phyloP scores from a whole-genome alignment of 2,113 vertebrate genomes.

The Synchiropus splendidus region DNA sequence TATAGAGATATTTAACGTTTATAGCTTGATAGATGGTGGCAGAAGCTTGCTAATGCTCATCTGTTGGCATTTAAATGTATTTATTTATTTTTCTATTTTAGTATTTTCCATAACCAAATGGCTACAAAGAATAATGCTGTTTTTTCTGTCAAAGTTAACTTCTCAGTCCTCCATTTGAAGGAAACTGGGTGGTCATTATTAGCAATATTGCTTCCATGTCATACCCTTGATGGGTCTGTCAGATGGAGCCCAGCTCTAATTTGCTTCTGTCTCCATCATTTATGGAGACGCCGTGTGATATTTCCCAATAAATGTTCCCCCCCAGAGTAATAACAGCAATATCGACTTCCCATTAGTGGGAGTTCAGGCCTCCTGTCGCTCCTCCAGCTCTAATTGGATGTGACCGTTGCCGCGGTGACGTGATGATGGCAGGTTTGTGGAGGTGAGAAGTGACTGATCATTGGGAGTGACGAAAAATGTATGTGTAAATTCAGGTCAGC shows the following conservation, averaged over 20 bases:
- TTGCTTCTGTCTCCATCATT: conserved; percentile 45
- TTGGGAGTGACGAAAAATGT: conserved; percentile 9
- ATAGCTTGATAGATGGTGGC: not conserved
- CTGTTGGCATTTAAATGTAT: too few species aligned
- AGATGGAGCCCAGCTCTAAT: conserved; percentile 45
- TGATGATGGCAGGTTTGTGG: conserved; percentile 33
- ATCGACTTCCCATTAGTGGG: conserved; percentile 44
- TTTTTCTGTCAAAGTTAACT: too few species aligned
- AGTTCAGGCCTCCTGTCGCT: conserved; percentile 29
- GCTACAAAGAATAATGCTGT: too few species aligned
- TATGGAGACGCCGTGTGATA: conserved; percentile 25
- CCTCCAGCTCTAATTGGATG: conserved; percentile 32
- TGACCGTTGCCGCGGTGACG: conserved; percentile 41
- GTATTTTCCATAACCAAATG: too few species aligned
- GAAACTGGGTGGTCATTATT: too few species aligned
- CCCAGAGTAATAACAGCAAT: conserved; percentile 23
- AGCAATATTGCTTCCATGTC: conserved; percentile 14
- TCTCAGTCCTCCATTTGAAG: too few species aligned
- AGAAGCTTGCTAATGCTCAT: too few species aligned
- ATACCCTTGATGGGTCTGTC: conserved; percentile 44
- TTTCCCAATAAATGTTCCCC: conserved; percentile 35
- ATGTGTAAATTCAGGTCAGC: conserved; percentile 12
- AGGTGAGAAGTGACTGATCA: conserved; percentile 25
- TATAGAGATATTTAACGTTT: not conserved
- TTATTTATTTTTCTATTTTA: too few species aligned